phyloP scores from a whole-genome alignment of 2,888 invertebrate species.

The Diaprepes abbreviatus region DNA sequence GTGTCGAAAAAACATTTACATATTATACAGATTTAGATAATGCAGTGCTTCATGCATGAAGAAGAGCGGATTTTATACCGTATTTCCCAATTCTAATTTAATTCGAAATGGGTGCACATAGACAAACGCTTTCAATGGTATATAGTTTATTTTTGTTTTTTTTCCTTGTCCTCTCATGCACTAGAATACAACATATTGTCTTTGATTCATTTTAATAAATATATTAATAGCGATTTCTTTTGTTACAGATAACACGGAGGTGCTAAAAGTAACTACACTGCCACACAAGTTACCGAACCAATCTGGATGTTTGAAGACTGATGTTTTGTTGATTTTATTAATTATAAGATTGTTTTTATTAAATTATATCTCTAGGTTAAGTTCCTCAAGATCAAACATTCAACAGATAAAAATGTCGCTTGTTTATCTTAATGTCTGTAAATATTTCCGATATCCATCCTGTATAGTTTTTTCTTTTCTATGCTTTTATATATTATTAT shows the following conservation, averaged over 20 bases:
- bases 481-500: slow-evolving; percentile 51
- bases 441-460: slow-evolving; percentile 24
- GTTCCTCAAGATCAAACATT: slow-evolving; percentile 61
- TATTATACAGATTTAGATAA: too few species aligned
- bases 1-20: too few species aligned
- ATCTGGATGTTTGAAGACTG: slow-evolving; percentile 68
- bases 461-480: slow-evolving; percentile 37
- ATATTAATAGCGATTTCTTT: too few species aligned
- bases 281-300: slow-evolving; percentile 67
- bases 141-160: too few species aligned
- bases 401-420: slow-evolving; percentile 39
- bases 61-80: too few species aligned
- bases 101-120: too few species aligned
- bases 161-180: too few species aligned
- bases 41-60: too few species aligned
- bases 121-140: too few species aligned
- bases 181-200: too few species aligned
- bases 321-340: slow-evolving; percentile 68
- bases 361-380: slow-evolving; percentile 67
- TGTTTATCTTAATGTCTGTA: slow-evolving; percentile 30
- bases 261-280: slow-evolving; percentile 62
- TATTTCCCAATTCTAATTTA: too few species aligned
- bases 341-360: slow-evolving; percentile 66
- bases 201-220: too few species aligned
- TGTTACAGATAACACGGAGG: slow-evolving; percentile 60